Percentiles rank a stretch among this genome's conserved stretches.
phyloP scores from a whole-genome alignment of 2,797 vertebrate genomes.

The Myotis vivesi region DNA sequence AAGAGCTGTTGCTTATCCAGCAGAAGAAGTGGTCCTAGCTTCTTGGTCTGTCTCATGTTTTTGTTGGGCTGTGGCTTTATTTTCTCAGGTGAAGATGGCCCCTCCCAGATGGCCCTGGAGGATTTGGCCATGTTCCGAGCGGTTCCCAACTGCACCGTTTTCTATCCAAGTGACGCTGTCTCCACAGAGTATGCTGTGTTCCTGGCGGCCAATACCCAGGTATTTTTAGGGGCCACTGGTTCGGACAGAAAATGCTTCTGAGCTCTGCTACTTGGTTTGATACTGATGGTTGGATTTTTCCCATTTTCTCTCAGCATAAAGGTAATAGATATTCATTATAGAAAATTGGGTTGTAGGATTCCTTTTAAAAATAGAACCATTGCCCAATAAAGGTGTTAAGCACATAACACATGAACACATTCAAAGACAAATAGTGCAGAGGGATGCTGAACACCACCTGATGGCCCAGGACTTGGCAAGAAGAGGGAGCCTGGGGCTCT shows the following conservation, averaged over 20 bases:
- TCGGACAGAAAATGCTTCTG: background rate
- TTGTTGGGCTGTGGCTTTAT: background rate
- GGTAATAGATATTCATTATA: background rate
- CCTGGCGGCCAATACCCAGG: conserved; percentile 90
- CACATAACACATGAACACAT: background rate
- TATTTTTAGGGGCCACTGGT: conserved; percentile 61
- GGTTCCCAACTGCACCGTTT: conserved; percentile 90
- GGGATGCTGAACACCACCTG: background rate
- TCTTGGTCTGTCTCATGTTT: background rate
- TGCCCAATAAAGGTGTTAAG: background rate
- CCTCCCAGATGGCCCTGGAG: conserved; percentile 93
- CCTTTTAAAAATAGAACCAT: background rate
- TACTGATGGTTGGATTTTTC: background rate
- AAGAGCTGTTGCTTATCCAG: background rate
- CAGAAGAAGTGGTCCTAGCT: background rate
- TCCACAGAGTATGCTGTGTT: conserved; percentile 90
- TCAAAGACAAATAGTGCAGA: background rate
- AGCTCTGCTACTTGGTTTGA: background rate
- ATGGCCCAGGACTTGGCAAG: background rate
- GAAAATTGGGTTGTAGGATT: background rate
- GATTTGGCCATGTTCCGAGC: conserved; percentile 94
- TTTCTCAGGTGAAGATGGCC: conserved; percentile 89
- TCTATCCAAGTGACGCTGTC: conserved; percentile 92
- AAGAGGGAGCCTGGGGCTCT: background rate
- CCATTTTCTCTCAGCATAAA: background rate